Evolutionary conservation across 1,140 invertebrate species (phyloP), one percentile per base, ranked within the genome.

Genomic region (Tyrophagus putrescentiae): DNA sequence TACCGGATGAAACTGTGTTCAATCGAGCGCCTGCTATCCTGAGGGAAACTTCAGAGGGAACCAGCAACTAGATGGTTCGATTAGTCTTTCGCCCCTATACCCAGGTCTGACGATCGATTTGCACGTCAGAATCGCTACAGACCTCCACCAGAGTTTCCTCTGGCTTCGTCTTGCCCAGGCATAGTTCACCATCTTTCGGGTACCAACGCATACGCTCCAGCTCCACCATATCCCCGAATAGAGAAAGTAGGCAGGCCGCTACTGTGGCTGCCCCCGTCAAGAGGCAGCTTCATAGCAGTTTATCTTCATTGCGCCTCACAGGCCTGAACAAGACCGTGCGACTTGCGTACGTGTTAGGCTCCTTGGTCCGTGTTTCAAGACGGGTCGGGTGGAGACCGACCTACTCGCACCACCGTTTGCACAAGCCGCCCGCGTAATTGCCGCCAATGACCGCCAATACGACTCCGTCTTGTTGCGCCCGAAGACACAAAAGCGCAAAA

Each of bases 361-460:
- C 83, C 83, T 85, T 87, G 84, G 84, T 86, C 84, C 83, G 83
- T 87, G 83, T 86, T 87, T 86, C 84, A 85, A 87, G 85, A 87
- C 84, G 84, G 84, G 83, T 61, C 61, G 34, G 34, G 27, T 64
- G 45, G 44, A 34, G 21, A 58, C 42, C 48, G 57, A 58, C 11
- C 48, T 58, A n/a, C n/a, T n/a, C n/a, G n/a, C 13, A 13, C 29
- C 29, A 58, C 42, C 9, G 6, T 25, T 28, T 18, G 21, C 57
- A 57, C 9, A 53, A 50, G 54, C 36, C 11, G n/a, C 11, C 21
- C 48, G 11, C n/a, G n/a, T n/a, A n/a, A n/a, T n/a, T n/a, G n/a
- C n/a, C n/a, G n/a, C n/a, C n/a, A n/a, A n/a, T n/a, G n/a, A n/a
- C n/a, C n/a, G n/a, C n/a, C n/a, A n/a, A n/a, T n/a, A n/a, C n/a